Evolutionary conservation across 92 coral and sea anemone genomes (phyloP), one percentile per base, ranked within the genome.

Genomic region (Anthopleura xanthogrammica): DNA sequence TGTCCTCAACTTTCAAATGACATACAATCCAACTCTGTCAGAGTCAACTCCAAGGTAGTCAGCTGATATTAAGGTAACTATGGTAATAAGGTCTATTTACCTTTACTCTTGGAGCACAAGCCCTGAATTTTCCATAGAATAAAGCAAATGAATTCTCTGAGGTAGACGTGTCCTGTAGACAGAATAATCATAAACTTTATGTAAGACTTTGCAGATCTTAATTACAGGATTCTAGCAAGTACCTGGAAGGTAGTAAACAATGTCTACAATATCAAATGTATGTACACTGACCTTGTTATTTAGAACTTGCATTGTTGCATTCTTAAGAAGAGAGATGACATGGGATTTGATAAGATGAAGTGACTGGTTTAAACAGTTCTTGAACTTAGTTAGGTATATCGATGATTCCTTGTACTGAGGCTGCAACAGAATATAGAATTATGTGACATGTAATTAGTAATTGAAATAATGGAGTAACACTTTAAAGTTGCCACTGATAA

Each of bases 81-180:
- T 46, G 50, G 7, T 46, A 43, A 43, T 46, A 2, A 46, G 50
- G 7, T 9, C 50, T 46, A 46, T 4, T 5, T 41, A 96, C 99
- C 98, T 96, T 96, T 14, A 96, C 94, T 89, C 99, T 92, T n/a
- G 99, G 99, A 7, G 99, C 98, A 86, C 98, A 94, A 43, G 99
- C 95, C 54, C 99, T 93, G 82, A 96, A 96, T 75, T 96, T 96
- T 55, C 99, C 99, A 89, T 96, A 96, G 72, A 94, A 96, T 75
- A 96, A 82, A 60, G 99, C 99, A 86, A 96, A 96, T 10, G 99
- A 96, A 52, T 92, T 91, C 74, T 96, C 99, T 19, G 99, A 85
- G 60, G 91, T 88, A 48, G 89, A 87, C 3, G 91, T 78, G 70
- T 89, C 92, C 88, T 96, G 83, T 41, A 46, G 50, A 85, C 58